Evolutionary conservation across 2,888 invertebrate genomes (phyloP).

Genomic region (Drosophila testacea): DNA sequence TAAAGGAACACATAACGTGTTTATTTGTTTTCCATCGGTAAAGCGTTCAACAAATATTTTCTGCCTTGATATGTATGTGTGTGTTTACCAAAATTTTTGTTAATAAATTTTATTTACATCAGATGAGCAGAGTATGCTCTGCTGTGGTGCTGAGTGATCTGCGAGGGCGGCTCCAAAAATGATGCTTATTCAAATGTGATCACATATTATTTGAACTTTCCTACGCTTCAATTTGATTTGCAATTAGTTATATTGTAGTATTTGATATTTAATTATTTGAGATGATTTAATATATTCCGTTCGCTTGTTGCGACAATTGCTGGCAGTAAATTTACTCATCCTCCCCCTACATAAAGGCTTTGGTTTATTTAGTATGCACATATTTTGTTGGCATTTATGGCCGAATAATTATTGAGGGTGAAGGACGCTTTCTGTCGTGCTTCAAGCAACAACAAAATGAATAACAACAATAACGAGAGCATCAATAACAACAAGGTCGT

Average conservation of each 20-base stretch:
- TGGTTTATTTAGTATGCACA: conserved; percentile 50
- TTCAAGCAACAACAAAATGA: conserved; percentile 48
- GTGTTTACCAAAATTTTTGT: conserved; percentile 23
- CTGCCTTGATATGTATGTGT: not conserved
- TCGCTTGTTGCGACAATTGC: conserved; percentile 1
- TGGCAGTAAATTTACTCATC: not conserved
- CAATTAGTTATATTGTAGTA: not conserved
- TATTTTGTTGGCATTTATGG: conserved; percentile 65
- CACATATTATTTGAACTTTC: not conserved
- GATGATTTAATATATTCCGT: not conserved
- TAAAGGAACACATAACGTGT: conserved; percentile 8
- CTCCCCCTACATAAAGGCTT: conserved; percentile 9
- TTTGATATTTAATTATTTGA: not conserved
- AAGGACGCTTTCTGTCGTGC: conserved; percentile 75
- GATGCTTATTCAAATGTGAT: not conserved
- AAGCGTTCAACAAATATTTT: conserved; percentile 3
- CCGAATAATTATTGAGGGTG: conserved; percentile 69
- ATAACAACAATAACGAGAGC: conserved; percentile 27
- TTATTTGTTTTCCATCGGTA: conserved; percentile 27
- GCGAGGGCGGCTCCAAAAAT: conserved; percentile 42
- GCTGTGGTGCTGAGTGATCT: conserved; percentile 19
- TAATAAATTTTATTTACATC: conserved; percentile 46
- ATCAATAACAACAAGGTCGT: conserved; percentile 69
- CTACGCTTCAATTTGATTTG: conserved; percentile 7
- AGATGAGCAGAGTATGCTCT: conserved; percentile 2